A percentile compares a stretch with the other conserved stretches of the same genome.
These are phyloP conservation scores for Torymus tubicola DNA, from an alignment of 2,888 invertebrate genomes.

Conservation along the genomic window DNA sequence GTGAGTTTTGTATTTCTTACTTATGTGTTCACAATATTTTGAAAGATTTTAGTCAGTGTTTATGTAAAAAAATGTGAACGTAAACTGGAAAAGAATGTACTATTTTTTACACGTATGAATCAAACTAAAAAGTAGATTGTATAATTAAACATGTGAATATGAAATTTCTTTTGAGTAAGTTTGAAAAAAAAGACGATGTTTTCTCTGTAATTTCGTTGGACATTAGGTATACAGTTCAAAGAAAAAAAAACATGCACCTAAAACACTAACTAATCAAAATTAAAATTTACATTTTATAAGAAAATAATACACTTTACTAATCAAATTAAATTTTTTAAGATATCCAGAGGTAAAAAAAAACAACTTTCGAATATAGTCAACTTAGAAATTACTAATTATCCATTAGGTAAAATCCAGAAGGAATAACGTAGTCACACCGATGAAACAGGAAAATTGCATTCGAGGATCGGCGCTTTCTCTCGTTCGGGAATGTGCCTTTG, in stretches of 20 bases:
- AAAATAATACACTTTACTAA: conserved; percentile 18
- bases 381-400: too few relatives aligned
- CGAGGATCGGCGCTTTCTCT: conserved; percentile 49
- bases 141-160: too few relatives aligned
- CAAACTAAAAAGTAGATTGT: background rate
- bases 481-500: conserved; percentile 62
- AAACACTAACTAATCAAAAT: conserved; percentile 9
- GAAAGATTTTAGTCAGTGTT: too few relatives aligned
- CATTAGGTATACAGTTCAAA: too few relatives aligned
- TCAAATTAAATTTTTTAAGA: conserved; percentile 29
- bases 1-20: too few relatives aligned
- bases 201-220: too few relatives aligned
- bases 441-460: conserved; percentile 4
- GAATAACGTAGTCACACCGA: background rate
- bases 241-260: conserved; percentile 10
- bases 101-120: conserved; percentile 1
- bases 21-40: too few relatives aligned
- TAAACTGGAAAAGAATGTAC: too few relatives aligned
- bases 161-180: too few relatives aligned
- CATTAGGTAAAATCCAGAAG: too few relatives aligned
- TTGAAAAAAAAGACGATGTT: too few relatives aligned
- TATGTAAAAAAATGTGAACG: too few relatives aligned
- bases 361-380: background rate
- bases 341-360: background rate
- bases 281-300: conserved; percentile 15